These are phyloP conservation scores for Drosophila tristis DNA, from an alignment of 1,140 invertebrate species.

Conservation along the genomic window DNA sequence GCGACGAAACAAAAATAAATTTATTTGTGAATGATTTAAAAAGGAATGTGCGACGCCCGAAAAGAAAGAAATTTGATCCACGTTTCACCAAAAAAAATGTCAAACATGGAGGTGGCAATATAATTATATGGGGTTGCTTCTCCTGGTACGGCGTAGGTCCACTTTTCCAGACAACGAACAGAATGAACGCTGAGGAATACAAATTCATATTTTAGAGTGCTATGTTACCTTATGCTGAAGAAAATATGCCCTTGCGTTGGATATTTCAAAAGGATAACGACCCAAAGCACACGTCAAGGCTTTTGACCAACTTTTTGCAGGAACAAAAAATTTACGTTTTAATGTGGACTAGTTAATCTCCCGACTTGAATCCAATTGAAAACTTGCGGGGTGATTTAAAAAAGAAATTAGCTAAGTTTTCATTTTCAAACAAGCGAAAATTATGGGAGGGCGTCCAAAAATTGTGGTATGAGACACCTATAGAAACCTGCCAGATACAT, in stretches of 20 bases:
- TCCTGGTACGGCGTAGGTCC: constrained; percentile 10
- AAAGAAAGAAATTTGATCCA: constrained; percentile 3
- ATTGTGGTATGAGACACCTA: too few relatives aligned
- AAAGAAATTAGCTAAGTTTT: constrained; percentile 4
- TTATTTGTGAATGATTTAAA: not conserved
- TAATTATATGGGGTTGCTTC: constrained; percentile 10
- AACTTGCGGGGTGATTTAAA: constrained; percentile 13
- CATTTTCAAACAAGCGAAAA: too few relatives aligned
- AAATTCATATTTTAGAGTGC: constrained; percentile 4
- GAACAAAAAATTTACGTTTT: not conserved
- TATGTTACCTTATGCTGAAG: constrained; percentile 6
- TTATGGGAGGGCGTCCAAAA: too few relatives aligned
- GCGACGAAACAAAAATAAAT: constrained; percentile 14
- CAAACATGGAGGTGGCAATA: constrained; percentile 10
- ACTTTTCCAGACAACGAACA: constrained; percentile 3
- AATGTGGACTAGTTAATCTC: not conserved
- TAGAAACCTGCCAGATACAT: too few relatives aligned
- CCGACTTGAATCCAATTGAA: constrained; percentile 3
- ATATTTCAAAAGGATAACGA: constrained; percentile 2
- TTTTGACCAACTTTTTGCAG: constrained; percentile 4
- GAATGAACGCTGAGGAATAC: constrained; percentile 6
- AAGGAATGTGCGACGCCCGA: constrained; percentile 10
- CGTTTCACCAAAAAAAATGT: constrained; percentile 5
- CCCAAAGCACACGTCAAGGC: constrained; percentile 3
- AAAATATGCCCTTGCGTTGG: too few relatives aligned